Percentiles rank a stretch among this genome's conserved stretches.
Evolutionary conservation across 2,888 invertebrate species (phyloP).

Genomic region (Rotaria magnacalcarata): DNA sequence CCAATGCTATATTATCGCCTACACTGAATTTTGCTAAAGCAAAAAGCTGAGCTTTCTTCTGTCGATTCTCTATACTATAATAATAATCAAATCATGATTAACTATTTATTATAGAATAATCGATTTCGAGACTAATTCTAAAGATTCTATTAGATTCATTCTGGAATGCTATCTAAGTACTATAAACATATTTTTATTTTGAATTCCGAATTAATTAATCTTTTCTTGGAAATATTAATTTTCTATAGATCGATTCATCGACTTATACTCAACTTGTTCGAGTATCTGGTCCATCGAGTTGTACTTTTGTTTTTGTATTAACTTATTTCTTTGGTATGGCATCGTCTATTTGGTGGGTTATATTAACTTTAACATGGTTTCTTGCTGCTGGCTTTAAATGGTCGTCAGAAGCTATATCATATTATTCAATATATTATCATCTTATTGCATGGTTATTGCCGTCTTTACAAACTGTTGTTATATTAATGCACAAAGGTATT

Average conservation of each 20-base stretch:
- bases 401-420: constrained; percentile 93
- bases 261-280: neutral
- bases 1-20: too few relatives aligned
- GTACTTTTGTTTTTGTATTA: constrained; percentile 86
- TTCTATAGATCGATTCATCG: neutral
- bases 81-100: too few relatives aligned
- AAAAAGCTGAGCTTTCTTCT: too few relatives aligned
- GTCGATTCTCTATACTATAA: too few relatives aligned
- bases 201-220: neutral
- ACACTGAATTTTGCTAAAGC: too few relatives aligned
- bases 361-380: constrained; percentile 95
- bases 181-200: neutral
- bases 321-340: constrained; percentile 99
- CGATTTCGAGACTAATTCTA: too few relatives aligned
- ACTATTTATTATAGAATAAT: too few relatives aligned
- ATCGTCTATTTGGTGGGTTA: constrained; percentile 89
- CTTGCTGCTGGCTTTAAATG: constrained; percentile 94
- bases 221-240: neutral
- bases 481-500: constrained; percentile 79
- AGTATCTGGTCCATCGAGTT: constrained; percentile 62
- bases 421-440: constrained; percentile 93
- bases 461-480: constrained; percentile 80
- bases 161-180: too few relatives aligned
- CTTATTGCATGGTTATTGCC: constrained; percentile 91
- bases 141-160: too few relatives aligned